Conservation (phyloP, 92 coral and sea anemone species). For the Pocillopora grandis region DNA sequence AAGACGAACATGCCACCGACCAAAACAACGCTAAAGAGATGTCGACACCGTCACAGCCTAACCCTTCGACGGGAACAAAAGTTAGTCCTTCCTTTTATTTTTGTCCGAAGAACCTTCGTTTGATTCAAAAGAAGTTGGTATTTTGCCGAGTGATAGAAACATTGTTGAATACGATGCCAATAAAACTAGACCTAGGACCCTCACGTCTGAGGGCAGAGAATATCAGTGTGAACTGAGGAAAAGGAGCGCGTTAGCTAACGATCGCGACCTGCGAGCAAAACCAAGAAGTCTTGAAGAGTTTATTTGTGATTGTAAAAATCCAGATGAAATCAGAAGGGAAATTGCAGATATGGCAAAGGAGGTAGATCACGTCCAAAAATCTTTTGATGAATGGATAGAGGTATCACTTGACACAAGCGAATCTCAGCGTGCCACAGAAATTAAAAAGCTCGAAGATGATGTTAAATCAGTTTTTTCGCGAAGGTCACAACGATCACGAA, state of each 20-base stretch:
- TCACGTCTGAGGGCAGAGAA: slow-evolving; percentile 22
- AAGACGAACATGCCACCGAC: slow-evolving; percentile 15
- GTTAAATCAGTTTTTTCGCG: slow-evolving; percentile 5
- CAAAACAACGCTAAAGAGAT: not conserved
- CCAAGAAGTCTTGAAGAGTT: slow-evolving; percentile 5
- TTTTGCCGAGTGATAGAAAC: not conserved
- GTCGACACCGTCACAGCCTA: not conserved
- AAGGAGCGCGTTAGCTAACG: not conserved
- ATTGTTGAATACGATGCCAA: not conserved
- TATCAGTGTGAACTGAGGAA: slow-evolving; percentile 19
- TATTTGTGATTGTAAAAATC: not conserved
- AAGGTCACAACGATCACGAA: slow-evolving; percentile 21
- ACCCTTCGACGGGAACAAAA: not conserved
- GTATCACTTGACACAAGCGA: slow-evolving; percentile 14
- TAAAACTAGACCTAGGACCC: slow-evolving; percentile 25
- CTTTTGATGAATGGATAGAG: slow-evolving; percentile 42
- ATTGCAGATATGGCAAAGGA: slow-evolving; percentile 11
- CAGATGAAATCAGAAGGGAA: slow-evolving; percentile 21
- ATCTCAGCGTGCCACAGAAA: slow-evolving; percentile 12
- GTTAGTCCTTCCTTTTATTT: slow-evolving; percentile 8
- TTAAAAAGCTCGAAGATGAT: slow-evolving; percentile 32
- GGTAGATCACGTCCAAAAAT: slow-evolving; percentile 8
- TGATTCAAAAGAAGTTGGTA: not conserved
- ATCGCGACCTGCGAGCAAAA: slow-evolving; percentile 7
- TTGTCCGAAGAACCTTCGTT: not conserved